Base-by-base conservation (phyloP, 2,888 invertebrate species). In the Acleris laterana region DNA sequence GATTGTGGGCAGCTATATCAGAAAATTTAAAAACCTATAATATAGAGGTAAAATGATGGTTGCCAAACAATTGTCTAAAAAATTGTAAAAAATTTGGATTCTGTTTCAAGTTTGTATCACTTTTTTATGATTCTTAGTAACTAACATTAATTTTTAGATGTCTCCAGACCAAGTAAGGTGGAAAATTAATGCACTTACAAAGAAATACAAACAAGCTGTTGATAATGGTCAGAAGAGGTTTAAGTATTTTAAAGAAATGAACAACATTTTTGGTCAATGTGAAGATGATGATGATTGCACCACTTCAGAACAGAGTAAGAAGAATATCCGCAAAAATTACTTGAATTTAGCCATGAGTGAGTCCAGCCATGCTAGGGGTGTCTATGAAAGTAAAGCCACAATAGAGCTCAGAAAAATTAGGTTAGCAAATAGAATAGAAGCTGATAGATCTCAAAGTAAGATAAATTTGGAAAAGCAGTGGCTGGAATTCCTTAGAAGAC, bases 101-200 rank as follows among this genome's bases (percentile, higher is more conserved):
- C 44, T 11, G 5, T 42, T 5, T 28, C 16, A 46, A 13, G 38
- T n/a, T 51, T 53, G 44, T 25, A 42, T 42, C 11, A 20, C 48
- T 20, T 44, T 50, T 51, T 57, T 50, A 38, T 53, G 19, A 42
- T 64, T 7, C 20, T 63, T 48, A 44, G 19, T n/a, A 51, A 32
- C 20, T 3, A 28, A n/a, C 42, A 20, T 42, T 56, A 1, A 28
- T 22, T 76, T 77, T 49, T 70, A 86, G 85, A 75, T 85, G 77
- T 77, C 79, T 22, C 77, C 85, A 11, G 82, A 84, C 66, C 85
- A 86, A 75, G 80, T 85, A 1, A 72, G 85, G 60, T 85, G 85
- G 85, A 85, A 86, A 75, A 84, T 85, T 66, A 84, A 86, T 79
- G 84, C 86, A 46, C 73, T 86, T 3, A 83, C 84, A 68, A 83